Evolutionary conservation across 2,113 vertebrate genomes (phyloP).

Genomic region (Lycaon pictus): DNA sequence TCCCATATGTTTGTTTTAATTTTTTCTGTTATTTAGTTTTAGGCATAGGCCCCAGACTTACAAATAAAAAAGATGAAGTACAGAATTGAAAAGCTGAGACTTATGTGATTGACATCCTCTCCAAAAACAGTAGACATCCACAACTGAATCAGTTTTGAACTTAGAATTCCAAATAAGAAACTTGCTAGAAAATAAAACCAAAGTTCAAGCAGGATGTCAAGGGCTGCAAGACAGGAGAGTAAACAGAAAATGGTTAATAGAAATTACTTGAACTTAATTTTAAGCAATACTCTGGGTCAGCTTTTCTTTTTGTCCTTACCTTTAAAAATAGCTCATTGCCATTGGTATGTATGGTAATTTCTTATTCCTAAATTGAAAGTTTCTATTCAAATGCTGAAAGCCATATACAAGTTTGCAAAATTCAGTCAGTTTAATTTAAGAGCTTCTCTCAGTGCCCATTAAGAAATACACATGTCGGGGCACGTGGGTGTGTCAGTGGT

Average conservation of each 20-base stretch:
- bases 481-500: too few relatives aligned
- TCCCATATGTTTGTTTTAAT: not conserved
- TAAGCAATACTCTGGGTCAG: not conserved
- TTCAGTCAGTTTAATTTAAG: not conserved
- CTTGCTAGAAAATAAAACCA: slow-evolving; percentile 44
- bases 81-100: slow-evolving; percentile 55
- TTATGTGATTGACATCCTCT: slow-evolving; percentile 71
- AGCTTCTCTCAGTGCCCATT: not conserved
- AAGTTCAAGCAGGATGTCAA: accelerated
- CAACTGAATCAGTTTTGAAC: slow-evolving; percentile 61
- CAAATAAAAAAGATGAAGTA: slow-evolving; percentile 76
- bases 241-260: slow-evolving; percentile 38
- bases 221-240: slow-evolving; percentile 42
- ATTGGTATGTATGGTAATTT: not conserved
- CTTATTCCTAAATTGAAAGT: slow-evolving; percentile 19
- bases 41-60: slow-evolving; percentile 59
- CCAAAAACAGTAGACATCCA: slow-evolving; percentile 59
- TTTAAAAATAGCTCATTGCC: not conserved
- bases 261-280: not conserved
- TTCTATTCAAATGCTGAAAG: slow-evolving; percentile 21
- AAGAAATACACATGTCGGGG: not conserved
- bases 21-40: slow-evolving; percentile 21
- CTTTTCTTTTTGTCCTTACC: not conserved
- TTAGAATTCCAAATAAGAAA: slow-evolving; percentile 58
- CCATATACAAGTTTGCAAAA: not conserved